phyloP scores from a whole-genome alignment of 1,140 invertebrate species.

The Antheraea pernyi region DNA sequence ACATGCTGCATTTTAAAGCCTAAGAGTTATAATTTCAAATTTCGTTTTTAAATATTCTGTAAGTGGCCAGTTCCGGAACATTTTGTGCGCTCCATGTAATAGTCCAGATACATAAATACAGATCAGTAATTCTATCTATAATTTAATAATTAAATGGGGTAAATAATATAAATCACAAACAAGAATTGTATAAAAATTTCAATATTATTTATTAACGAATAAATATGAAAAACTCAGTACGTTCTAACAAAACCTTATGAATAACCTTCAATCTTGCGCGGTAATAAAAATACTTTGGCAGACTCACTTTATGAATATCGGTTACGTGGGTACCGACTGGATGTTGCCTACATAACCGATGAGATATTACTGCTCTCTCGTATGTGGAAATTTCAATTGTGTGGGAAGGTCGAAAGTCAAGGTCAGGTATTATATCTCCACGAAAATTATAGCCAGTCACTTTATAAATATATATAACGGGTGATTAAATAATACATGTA shows the following conservation, averaged over 20 bases:
- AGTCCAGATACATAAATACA: too few species aligned
- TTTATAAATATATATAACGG: too few species aligned
- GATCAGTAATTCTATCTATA: too few species aligned
- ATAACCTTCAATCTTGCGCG: not conserved
- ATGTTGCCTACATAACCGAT: not conserved
- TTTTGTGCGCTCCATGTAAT: too few species aligned
- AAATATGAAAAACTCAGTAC: not conserved
- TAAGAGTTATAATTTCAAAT: too few species aligned
- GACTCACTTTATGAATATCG: not conserved
- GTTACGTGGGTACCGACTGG: not conserved
- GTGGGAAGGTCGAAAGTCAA: not conserved
- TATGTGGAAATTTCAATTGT: not conserved
- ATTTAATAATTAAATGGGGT: too few species aligned
- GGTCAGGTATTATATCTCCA: not conserved
- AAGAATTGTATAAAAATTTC: not conserved
- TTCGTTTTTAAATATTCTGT: too few species aligned
- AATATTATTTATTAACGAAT: not conserved
- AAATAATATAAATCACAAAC: too few species aligned
- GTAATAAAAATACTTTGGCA: constrained; percentile 3
- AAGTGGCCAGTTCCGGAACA: too few species aligned
- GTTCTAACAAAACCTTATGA: constrained; percentile 1
- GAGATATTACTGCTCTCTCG: not conserved
- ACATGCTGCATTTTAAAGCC: too few species aligned
- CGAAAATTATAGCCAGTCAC: not conserved
- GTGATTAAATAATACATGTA: too few species aligned